Base-by-base conservation (phyloP, 2,113 vertebrate genomes). In the Chroicocephalus ridibundus region DNA sequence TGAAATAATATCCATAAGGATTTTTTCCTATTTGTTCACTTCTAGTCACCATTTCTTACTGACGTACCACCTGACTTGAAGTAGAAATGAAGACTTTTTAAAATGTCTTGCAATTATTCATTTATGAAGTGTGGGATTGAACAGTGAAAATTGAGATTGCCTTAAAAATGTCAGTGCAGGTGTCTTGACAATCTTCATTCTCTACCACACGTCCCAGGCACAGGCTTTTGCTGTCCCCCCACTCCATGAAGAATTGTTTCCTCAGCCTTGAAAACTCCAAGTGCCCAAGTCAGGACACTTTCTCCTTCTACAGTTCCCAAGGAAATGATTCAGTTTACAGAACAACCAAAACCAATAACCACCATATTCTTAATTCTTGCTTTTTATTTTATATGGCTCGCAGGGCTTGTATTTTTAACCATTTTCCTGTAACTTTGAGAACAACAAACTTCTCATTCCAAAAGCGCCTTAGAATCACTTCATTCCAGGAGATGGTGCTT, bases 1-100 rank as follows among this genome's bases (percentile, higher is more conserved):
- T 80, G 70, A 89, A 97, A 94, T 89, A 97, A 96, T 82, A 95
- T 88, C 62, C 93, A 80, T 58, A 72, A 80, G 68, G 87, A 93
- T 70, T 91, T 95, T 97, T 96, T 93, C 93, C 95, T 82, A 87
- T 82, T 95, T 91, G 64, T 82, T 96, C 89, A 91, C 70, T 60
- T 70, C 90, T 78, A 86, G 90, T 88, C 95, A 90, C 60, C 29
- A 1, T 74, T 90, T 83, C 84, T 94, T 72, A 77, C 81, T 85
- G 70, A 91, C 81, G 82, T 29, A 44, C 36, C 86, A 87, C 87
- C 71, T 66, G 58, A 90, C 78, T 87, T 62, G 54, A 85, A 91
- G 81, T 3, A 80, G 40, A 87, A 86, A 24, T 15, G 57, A 88
- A 71, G 82, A 74, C 82, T 89, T 32, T 79, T 72, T 78, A 77